Base-by-base conservation (phyloP, 1,140 invertebrate genomes). In the Drosophila ercepeae region DNA sequence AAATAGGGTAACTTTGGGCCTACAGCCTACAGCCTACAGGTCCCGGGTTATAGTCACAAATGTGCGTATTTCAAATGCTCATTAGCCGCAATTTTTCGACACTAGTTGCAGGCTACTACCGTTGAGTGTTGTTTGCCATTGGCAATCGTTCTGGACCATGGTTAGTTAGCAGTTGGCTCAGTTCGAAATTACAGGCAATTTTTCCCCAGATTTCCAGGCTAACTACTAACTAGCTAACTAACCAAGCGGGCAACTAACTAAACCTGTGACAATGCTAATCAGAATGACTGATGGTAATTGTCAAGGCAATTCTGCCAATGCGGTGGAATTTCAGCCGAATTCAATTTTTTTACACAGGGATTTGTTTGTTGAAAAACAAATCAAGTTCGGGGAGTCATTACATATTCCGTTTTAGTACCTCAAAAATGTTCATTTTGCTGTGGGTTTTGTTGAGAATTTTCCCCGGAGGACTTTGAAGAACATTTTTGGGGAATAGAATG, bases 51-150 rank as follows among this genome's bases (percentile, higher is more conserved):
- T 78, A 78, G 79, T 59, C 71, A 78, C 79, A 83, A 83, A 78
- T 84, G 79, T 84, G 79, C 75, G 79, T 75, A 72, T 75, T 84
- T 79, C 72, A 81, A 86, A 81, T 84, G 81, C 77, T 84, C 81
- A 84, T 84, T 84, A 84, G 81, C 58, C 76, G 64, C 72, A 75
- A 81, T 81, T 86, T 84, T 84, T 84, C 49, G 61, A 57, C 81
- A 84, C 72, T 73, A 73, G 74, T 55, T 16, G 36, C 14, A 39
- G 13, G 13, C 36, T 64, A n/a, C 16, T 64, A 57, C n/a, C 39
- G 57, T 61, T 39, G 57, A 29, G 41, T 57, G 65, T 60, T 64
- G 58, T 84, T 76, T 86, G 81, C 72, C 63, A 73, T 55, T 73
- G 81, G 81, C 79, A 46, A 84, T 78, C 58, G 58, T 58, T 53